Evolutionary conservation across 2,888 invertebrate genomes (phyloP), one percentile per base, ranked within the genome.

Genomic region (Ochropacha duplaris): DNA sequence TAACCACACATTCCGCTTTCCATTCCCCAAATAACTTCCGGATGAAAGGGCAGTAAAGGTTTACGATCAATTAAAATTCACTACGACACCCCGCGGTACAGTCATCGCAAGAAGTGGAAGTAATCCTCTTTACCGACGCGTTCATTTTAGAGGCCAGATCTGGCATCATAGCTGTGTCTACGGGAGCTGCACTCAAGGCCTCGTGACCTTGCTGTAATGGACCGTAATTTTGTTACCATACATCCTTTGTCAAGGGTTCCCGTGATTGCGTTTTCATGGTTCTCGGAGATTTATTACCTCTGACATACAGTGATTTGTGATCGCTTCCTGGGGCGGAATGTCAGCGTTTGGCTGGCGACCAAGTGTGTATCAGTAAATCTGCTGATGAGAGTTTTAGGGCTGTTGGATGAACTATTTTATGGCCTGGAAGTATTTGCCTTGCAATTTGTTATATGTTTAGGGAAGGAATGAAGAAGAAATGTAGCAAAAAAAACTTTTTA

Each of bases 31-130:
- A 44, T 19, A 44, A 44, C 44, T 44, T 44, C 19, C 44, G 44
- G 44, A 19, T 44, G 44, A 6, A 16, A 9, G 2, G 19, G 9
- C 44, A 19, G 44, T 19, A 44, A 44, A 44, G 16, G 39, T 44
- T 44, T 44, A 44, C 44, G 44, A 44, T 44, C 44, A 44, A 44
- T 44, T 44, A 44, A 44, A 44, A 44, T 44, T 44, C 44, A 6
- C 44, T 9, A 44, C 44, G 44, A 44, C 44, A 44, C 44, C 19
- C 19, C 4, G n/a, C 9, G 44, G 44, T 19, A 44, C 44, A 44
- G 44, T 19, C 44, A 9, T 9, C 19, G 19, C 5, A 4, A 44
- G 14, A 44, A 44, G 44, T 19, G 44, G 44, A 44, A 44, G 44
- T 44, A 44, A 44, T 44, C 44, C 44, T 8, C 44, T 19, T 44